phyloP scores from a whole-genome alignment of 1,140 invertebrate genomes.

The Temnothorax curvispinosus region DNA sequence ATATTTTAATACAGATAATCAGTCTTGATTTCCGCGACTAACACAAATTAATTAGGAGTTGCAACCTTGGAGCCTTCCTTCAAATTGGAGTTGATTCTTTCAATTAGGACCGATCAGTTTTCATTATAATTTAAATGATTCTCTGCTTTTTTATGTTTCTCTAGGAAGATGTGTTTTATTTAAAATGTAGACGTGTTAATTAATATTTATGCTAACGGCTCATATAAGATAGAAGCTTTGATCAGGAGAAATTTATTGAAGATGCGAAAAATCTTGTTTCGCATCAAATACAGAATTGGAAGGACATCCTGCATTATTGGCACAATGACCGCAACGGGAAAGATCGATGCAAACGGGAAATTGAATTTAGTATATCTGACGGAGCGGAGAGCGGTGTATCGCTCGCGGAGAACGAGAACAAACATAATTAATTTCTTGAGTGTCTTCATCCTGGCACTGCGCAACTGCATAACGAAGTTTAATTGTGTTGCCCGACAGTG shows the following conservation, averaged over 20 bases:
- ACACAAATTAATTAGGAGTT: conserved; percentile 5
- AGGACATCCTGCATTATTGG: conserved; percentile 15
- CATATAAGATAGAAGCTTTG: not conserved
- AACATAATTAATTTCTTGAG: conserved; percentile 62
- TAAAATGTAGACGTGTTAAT: not conserved
- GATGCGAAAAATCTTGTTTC: not conserved
- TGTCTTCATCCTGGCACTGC: conserved; percentile 55
- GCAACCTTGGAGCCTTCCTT: not conserved
- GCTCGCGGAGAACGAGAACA: conserved; percentile 12
- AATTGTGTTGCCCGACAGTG: conserved; percentile 59
- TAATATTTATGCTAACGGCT: not conserved
- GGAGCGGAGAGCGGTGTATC: conserved; percentile 5
- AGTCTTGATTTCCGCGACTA: not conserved
- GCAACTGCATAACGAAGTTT: conserved; percentile 55
- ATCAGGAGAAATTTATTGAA: not conserved
- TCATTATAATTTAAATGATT: not conserved
- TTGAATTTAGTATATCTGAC: conserved; percentile 48
- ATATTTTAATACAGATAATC: not conserved
- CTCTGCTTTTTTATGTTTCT: not conserved
- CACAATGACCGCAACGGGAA: conserved; percentile 26
- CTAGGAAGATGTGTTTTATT: not conserved
- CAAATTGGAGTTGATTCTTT: not conserved
- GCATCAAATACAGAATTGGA: not conserved
- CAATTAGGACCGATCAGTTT: not conserved
- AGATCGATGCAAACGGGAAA: conserved; percentile 43